These are phyloP conservation scores for Aspidiotus rigidus DNA, from an alignment of 2,888 invertebrate species.

Conservation along the genomic window DNA sequence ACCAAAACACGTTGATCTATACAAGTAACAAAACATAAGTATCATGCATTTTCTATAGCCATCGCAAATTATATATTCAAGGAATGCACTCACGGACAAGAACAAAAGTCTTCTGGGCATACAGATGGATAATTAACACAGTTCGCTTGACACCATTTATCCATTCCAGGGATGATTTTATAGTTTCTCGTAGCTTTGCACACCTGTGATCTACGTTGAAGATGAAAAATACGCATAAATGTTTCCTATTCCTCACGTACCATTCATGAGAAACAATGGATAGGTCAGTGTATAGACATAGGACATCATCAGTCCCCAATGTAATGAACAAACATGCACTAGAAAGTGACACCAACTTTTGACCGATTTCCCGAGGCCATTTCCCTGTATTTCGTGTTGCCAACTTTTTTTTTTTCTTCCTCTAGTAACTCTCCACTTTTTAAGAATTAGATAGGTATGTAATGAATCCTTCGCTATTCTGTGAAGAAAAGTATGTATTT, in stretches of 20 bases:
- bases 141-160: constrained; percentile 74
- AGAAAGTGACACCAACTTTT: no score
- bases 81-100: constrained; percentile 67
- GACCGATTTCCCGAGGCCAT: no score
- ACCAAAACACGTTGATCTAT: constrained; percentile 70
- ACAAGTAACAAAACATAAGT: constrained; percentile 39
- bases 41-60: background rate
- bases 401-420: no score
- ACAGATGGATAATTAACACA: constrained; percentile 79
- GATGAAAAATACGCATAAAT: constrained; percentile 27
- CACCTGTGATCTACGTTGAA: constrained; percentile 59
- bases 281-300: background rate
- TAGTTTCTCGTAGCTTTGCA: constrained; percentile 60
- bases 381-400: no score
- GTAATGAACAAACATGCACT: no score
- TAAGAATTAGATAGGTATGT: no score
- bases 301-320: background rate
- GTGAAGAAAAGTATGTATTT: no score
- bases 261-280: no score
- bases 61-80: background rate
- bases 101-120: constrained; percentile 65
- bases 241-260: no score
- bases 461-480: no score
- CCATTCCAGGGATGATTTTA: constrained; percentile 63
- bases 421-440: no score